Evolutionary conservation across 2,113 vertebrate species (phyloP), one percentile per base, ranked within the genome.

Genomic region (Paraplagusia blochii): DNA sequence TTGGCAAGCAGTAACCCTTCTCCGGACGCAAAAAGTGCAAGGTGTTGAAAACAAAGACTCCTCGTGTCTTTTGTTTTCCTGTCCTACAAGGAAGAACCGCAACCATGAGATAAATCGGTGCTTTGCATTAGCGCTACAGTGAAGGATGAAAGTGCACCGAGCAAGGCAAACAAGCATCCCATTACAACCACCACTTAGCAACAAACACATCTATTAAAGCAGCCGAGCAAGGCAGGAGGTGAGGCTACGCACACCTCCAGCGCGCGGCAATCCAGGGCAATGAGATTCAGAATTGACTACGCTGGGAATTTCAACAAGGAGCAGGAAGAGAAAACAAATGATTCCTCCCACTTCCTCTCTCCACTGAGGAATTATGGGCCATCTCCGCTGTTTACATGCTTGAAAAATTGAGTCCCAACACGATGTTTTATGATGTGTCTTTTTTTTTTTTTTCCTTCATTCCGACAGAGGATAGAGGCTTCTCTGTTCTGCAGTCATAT

Each of bases 161-260:
- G 81, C 71, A 83, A 84, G 81, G 82, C 85, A 89, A 87, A 88
- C 87, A 89, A 82, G 81, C 84, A 87, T 79, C 84, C 84, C 83
- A 89, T 87, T 89, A 89, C 85, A 88, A 85, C 79, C 63, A 75
- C 84, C 87, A 86, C 84, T 89, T 86, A 89, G 85, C 84, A 83
- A 85, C 81, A 87, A 86, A 87, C 83, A 85, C 84, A 89, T 86
- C 82, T 89, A 86, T 87, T 87, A 87, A 75, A 80, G 66, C 66
- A 16, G 77, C 72, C 58, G 84, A 82, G 81, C 80, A 54, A 69
- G 72, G 79, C 78, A 77, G 77, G 79, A 83, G 81, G 82, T 81
- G 80, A 81, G 76, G 58, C 66, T 55, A 65, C 75, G 58, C 65
- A 67, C 77, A 77, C 77, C 80, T 75, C 74, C 72, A 49, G 55